A percentile compares a stretch with the other conserved stretches of the same genome.
Evolutionary conservation across 2,113 vertebrate genomes (phyloP).

Genomic region (Gopherus evgoodei): DNA sequence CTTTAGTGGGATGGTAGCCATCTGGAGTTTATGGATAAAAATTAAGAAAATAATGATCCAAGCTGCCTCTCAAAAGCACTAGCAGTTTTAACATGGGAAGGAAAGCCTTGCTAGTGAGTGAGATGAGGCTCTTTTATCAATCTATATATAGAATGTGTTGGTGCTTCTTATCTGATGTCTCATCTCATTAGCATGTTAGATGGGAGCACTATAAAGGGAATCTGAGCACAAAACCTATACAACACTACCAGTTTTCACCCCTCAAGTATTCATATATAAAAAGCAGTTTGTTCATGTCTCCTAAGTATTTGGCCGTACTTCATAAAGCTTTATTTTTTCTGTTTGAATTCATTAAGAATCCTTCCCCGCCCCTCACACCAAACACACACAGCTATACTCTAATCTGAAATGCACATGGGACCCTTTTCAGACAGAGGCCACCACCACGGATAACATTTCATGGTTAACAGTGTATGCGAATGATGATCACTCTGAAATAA

Average conservation of each 20-base stretch:
- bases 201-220: not conserved
- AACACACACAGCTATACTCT: not conserved
- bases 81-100: slow-evolving; percentile 33
- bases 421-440: not conserved
- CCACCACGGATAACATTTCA: accelerated
- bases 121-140: slow-evolving; percentile 27
- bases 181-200: slow-evolving; percentile 23
- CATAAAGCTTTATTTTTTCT: not conserved
- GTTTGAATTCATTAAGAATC: not conserved
- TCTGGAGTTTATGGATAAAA: slow-evolving; percentile 43
- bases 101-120: slow-evolving; percentile 42
- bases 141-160: not conserved
- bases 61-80: slow-evolving; percentile 33
- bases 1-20: slow-evolving; percentile 43
- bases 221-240: not conserved
- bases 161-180: not conserved
- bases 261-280: not conserved
- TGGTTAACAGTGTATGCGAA: not conserved
- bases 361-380: too few species aligned
- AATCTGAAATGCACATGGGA: not conserved
- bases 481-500: not conserved
- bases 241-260: not conserved
- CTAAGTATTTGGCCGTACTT: not conserved
- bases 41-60: slow-evolving; percentile 56
- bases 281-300: not conserved